Evolutionary conservation across 2,888 invertebrate genomes (phyloP), one percentile per base, ranked within the genome.

Genomic region (Elmis aenea): DNA sequence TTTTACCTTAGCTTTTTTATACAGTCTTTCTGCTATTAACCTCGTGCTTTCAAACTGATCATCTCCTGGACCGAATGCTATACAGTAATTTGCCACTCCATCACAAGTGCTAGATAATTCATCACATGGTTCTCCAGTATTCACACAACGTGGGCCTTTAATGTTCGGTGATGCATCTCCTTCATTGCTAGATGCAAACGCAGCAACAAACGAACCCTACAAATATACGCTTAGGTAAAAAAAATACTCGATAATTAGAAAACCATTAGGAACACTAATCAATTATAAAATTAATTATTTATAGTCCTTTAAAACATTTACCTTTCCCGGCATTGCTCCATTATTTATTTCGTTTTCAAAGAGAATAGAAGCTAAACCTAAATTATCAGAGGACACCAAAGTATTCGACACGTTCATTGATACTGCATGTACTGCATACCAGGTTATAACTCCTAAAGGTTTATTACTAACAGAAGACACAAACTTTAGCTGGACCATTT

Each of bases 161-260:
- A 81, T 85, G 64, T 95, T 95, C 0, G 95, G 95, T 0, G 92
- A 91, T 0, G 91, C 90, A 64, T 95, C 95, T 1, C 95, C 95
- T 29, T 92, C 73, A 66, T 93, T 94, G 0, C 83, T 79, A 0
- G 93, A 89, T 0, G 91, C 91, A 64, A 95, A 95, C 0, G 92
- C 88, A 3, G 88, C 91, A 0, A 95, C 90, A 61, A 93, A 83
- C 33, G 73, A 70, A 1, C 90, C 90, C 88, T 90, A 54, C 13
- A 63, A 54, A 42, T 26, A 6, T 13, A 21, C 12, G 21, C 12
- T 13, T n/a, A 31, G 10, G n/a, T n/a, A n/a, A 33, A 13, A 38
- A 26, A 18, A n/a, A n/a, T n/a, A n/a, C n/a, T n/a, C n/a, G n/a
- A n/a, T n/a, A n/a, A n/a, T n/a, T n/a, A n/a, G n/a, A n/a, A n/a